Evolutionary conservation across 2,797 vertebrate species (phyloP), one percentile per base, ranked within the genome.

Genomic region (Scleropages formosus): DNA sequence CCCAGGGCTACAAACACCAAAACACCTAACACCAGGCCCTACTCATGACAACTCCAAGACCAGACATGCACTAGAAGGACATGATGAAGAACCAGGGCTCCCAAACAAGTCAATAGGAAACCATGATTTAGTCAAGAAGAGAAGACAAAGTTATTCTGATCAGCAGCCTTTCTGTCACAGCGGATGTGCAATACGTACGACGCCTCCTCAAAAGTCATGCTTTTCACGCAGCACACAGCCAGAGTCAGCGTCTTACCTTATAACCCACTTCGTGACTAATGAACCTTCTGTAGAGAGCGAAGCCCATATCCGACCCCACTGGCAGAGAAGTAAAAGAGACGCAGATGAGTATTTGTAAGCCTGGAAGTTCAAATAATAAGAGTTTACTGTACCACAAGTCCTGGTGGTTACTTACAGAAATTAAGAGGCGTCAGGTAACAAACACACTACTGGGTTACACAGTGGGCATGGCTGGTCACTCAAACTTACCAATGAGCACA

Each of bases 241-340:
- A 69, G 16, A 2, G 4, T 44, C 7, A 13, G 11, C 11, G 6
- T 65, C 90, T 72, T 84, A 97, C 96, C 90, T 85, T 83, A 75
- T 90, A 51, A 18, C 82, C 91, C 16, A n/a, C 78, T 0, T 82
- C 86, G 1, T 89, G 58, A 4, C 53, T 79, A 75, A 89, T 67
- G 83, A 95, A 96, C 84, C 95, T 90, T 90, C 95, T 94, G 88
- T 95, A 96, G 68, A 97, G 87, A 80, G 95, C 95, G 82, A 96
- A 96, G 76, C 94, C 95, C 80, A 96, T 86, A 81, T 97, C 96
- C 8, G 80, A 85, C 0, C 77, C 89, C 75, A 97, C 96, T 97
- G 81, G 53, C 83, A 81, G 75, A 80, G 79, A 85, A 79, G 4
- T 79, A 72, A 78, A 26, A 70, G 22, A 71, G 18, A 8, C 18